Conservation (phyloP, 2,113 vertebrate species). For the crab-eating macaque (Macaca fascicularis) region T2T-MFA8v1.1 NC_088389.1:70968001-70968500, state of each 20-base stretch:
- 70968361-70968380: background rate
- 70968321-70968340: background rate
- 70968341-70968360: background rate
- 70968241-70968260: background rate
- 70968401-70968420: background rate
- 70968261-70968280: conserved; percentile 18
- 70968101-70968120: background rate
- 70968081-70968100: background rate
- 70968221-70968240: background rate
- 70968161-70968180: background rate
- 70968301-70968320: too few species aligned
- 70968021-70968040: background rate
- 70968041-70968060: background rate
- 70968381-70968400: conserved; percentile 3
- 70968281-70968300: background rate
- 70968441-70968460: background rate
- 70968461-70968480: background rate
- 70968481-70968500: background rate
- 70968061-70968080: background rate
- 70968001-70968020: background rate
- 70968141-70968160: background rate
- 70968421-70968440: background rate
- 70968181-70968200: background rate
- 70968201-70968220: conserved; percentile 25
- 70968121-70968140: background rate